Evolutionary conservation across 2,888 invertebrate genomes (phyloP).

Genomic region (Amphipyra tragopoginis): DNA sequence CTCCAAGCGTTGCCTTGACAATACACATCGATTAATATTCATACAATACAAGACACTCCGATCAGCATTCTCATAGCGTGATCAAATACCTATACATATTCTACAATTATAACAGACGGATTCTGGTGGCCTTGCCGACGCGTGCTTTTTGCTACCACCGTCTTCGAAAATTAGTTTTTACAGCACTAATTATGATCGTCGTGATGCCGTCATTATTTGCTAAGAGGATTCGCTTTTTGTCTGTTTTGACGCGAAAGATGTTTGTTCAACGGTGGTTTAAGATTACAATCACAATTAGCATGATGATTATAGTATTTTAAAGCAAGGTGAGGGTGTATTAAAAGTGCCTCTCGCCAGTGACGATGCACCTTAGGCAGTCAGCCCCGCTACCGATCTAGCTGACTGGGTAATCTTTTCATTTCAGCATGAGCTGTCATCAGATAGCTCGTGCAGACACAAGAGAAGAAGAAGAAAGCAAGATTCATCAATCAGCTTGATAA

Average conservation of each 20-base stretch:
- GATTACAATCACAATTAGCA: no score
- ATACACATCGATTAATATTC: conserved; percentile 47
- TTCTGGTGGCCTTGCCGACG: conserved; percentile 53
- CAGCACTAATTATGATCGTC: conserved; percentile 59
- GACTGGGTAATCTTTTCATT: no score
- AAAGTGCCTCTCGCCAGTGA: no score
- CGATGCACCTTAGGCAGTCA: no score
- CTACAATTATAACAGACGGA: conserved; percentile 45
- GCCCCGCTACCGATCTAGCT: no score
- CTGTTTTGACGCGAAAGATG: conserved; percentile 26
- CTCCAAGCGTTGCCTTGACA: conserved; percentile 29
- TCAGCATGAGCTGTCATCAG: no score
- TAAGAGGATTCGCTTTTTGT: conserved; percentile 51
- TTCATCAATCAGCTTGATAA: no score
- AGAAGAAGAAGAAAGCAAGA: no score
- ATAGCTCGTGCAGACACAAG: no score
- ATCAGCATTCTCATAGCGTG: conserved; percentile 45
- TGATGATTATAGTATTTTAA: no score
- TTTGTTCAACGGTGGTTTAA: background rate
- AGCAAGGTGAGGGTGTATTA: no score
- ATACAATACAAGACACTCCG: conserved; percentile 26
- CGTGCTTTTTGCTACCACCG: conserved; percentile 62
- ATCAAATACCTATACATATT: conserved; percentile 31
- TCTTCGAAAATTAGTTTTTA: conserved; percentile 61
- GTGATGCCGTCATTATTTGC: conserved; percentile 51